These are phyloP conservation scores for Cynopterus brachyotis DNA, from an alignment of 2,113 vertebrate species.

Conservation along the genomic window DNA sequence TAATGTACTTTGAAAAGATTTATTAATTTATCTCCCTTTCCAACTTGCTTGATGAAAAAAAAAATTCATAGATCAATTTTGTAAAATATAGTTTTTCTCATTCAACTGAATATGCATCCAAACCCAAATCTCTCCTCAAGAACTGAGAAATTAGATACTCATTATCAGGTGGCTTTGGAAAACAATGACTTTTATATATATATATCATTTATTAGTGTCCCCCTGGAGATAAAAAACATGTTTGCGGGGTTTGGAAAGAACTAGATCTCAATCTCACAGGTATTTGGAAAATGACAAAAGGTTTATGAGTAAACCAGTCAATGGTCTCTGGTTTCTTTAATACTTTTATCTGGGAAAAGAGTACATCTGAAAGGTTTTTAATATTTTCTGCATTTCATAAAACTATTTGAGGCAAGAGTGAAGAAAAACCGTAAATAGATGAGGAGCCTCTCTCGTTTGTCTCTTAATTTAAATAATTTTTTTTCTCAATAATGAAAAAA, in stretches of 20 bases:
- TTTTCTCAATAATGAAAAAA: background rate
- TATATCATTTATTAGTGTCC: background rate
- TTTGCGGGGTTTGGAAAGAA: background rate
- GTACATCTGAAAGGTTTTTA: background rate
- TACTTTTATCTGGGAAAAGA: background rate
- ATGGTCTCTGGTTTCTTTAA: background rate
- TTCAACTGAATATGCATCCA: background rate
- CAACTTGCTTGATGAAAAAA: background rate
- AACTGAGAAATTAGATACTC: background rate
- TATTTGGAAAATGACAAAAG: background rate
- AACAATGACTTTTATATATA: background rate
- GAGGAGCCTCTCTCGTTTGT: background rate
- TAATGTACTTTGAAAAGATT: background rate
- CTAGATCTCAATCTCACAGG: background rate
- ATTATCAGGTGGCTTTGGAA: background rate
- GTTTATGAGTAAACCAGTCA: background rate
- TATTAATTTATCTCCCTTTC: background rate
- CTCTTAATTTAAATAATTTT: background rate
- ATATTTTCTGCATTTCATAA: background rate
- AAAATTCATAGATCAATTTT: background rate
- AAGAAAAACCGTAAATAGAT: background rate
- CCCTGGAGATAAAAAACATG: background rate
- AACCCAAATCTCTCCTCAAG: background rate
- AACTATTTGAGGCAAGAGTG: background rate
- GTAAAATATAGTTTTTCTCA: background rate